Percentiles rank a stretch among this genome's conserved stretches.
phyloP scores from a whole-genome alignment of 2,113 vertebrate species.

The Ellobius talpinus region DNA sequence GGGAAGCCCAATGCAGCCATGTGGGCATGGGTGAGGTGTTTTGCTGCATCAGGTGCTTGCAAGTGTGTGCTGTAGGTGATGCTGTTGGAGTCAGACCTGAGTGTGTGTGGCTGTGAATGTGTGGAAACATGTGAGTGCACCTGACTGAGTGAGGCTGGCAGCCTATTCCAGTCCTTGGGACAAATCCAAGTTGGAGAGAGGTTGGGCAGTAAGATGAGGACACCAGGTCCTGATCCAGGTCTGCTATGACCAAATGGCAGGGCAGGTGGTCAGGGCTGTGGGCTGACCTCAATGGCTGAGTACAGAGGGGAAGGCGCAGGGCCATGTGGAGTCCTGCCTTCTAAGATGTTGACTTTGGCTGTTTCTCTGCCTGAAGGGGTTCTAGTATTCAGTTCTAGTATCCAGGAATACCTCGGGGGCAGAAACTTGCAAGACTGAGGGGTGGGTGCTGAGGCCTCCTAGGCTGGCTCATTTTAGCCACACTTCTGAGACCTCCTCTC shows the following conservation, averaged over 20 bases:
- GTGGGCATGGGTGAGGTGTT: not conserved
- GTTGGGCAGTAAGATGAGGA: not conserved
- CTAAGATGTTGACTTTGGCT: not conserved
- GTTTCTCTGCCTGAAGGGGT: not conserved
- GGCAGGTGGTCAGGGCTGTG: not conserved
- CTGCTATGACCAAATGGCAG: accelerated
- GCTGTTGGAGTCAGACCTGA: too few relatives aligned
- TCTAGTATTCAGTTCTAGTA: too few relatives aligned
- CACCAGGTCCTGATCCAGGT: accelerated
- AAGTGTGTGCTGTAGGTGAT: too few relatives aligned
- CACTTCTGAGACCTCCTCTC: not conserved
- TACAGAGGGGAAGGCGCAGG: not conserved
- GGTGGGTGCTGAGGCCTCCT: not conserved
- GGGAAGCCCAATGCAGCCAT: too few relatives aligned
- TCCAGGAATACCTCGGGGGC: not conserved
- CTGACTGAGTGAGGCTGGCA: not conserved
- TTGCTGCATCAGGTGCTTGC: not conserved
- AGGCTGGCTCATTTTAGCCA: not conserved
- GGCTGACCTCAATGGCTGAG: not conserved
- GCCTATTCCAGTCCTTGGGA: not conserved
- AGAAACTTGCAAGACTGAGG: not conserved
- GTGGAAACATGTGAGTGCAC: too few relatives aligned
- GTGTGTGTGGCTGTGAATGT: too few relatives aligned
- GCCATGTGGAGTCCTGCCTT: not conserved
- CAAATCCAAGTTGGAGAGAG: accelerated